These are phyloP conservation scores for Peromyscus attwateri DNA, from an alignment of 2,797 vertebrate genomes.

Conservation along the genomic window DNA sequence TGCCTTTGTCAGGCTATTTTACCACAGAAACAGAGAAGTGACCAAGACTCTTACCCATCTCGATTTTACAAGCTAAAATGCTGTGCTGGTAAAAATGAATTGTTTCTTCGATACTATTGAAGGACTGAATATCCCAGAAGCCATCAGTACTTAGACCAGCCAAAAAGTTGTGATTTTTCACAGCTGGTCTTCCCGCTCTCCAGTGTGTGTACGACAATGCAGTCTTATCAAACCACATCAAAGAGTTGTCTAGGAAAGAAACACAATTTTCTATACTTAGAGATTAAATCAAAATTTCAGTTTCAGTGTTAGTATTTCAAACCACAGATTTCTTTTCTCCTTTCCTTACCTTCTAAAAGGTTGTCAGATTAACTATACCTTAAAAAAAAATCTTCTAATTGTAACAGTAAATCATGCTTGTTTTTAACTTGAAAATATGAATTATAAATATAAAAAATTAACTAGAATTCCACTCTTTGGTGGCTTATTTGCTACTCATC, in stretches of 20 bases:
- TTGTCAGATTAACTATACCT: conserved; percentile 6
- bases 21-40: background rate
- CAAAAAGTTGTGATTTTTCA: conserved; percentile 88
- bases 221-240: conserved; percentile 95
- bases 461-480: background rate
- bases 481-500: conserved; percentile 34
- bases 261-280: conserved; percentile 67
- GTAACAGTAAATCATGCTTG: conserved; percentile 46
- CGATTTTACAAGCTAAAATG: conserved; percentile 96
- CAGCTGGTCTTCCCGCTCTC: conserved; percentile 91
- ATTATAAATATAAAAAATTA: conserved; percentile 60
- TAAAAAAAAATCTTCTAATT: conserved; percentile 48
- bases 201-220: conserved; percentile 94
- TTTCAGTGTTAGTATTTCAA: conserved; percentile 52
- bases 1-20: background rate
- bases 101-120: conserved; percentile 81
- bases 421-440: conserved; percentile 47
- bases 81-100: conserved; percentile 90
- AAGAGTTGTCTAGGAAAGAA: conserved; percentile 85
- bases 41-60: conserved; percentile 90
- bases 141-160: conserved; percentile 92
- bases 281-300: conserved; percentile 68
- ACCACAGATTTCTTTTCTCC: conserved; percentile 17
- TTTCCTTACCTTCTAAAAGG: conserved; percentile 19
- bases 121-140: conserved; percentile 91